These are phyloP conservation scores for Zaprionus davidi DNA, from an alignment of 1,140 invertebrate species.

Conservation along the genomic window DNA sequence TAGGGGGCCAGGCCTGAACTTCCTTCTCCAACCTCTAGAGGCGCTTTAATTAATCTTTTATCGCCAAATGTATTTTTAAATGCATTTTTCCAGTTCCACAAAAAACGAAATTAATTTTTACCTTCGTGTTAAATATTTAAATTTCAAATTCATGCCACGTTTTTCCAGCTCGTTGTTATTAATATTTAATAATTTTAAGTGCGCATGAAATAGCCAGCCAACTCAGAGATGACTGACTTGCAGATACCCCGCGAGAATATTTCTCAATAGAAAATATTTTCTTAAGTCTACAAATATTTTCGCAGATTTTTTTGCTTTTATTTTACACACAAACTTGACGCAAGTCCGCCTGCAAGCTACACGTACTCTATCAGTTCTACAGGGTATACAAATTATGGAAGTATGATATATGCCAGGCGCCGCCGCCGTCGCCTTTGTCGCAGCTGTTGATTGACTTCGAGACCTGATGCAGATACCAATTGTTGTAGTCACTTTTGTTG, in stretches of 20 bases:
- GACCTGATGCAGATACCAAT: slow-evolving; percentile 46
- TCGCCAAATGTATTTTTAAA: slow-evolving; percentile 70
- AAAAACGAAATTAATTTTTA: slow-evolving; percentile 36
- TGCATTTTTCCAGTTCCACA: slow-evolving; percentile 51
- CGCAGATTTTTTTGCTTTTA: too few relatives aligned
- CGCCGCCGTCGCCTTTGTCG: slow-evolving; percentile 33
- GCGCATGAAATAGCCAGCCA: slow-evolving; percentile 53
- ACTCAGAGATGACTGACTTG: neutral
- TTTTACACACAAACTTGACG: too few relatives aligned
- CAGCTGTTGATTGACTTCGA: slow-evolving; percentile 56
- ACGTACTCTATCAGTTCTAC: neutral
- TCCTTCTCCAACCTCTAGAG: slow-evolving; percentile 43
- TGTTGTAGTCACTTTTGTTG: slow-evolving; percentile 44
- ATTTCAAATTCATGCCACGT: slow-evolving; percentile 72
- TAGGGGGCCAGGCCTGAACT: slow-evolving; percentile 38
- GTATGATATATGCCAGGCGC: slow-evolving; percentile 59
- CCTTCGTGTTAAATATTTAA: slow-evolving; percentile 53
- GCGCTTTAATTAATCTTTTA: slow-evolving; percentile 76
- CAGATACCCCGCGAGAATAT: neutral
- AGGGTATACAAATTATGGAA: slow-evolving; percentile 59
- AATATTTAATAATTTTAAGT: slow-evolving; percentile 75
- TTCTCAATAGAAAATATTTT: neutral
- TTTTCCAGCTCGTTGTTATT: slow-evolving; percentile 60
- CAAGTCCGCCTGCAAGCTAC: neutral
- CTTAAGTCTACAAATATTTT: neutral